Evolutionary conservation across 2,113 vertebrate species (phyloP), one percentile per base, ranked within the genome.

Genomic region (Ochotona princeps): DNA sequence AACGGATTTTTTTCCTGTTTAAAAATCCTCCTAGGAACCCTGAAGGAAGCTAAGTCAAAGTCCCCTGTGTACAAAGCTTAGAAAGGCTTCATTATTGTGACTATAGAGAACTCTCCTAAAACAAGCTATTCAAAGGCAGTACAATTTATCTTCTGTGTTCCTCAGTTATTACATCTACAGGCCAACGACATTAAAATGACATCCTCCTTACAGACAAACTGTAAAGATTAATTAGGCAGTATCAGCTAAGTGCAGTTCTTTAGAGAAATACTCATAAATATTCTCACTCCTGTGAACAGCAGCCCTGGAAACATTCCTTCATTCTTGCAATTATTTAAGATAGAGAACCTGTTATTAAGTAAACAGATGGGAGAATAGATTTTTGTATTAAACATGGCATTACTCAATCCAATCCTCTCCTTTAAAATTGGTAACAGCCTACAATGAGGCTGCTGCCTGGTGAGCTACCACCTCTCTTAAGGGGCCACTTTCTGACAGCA

Each of bases 211-310:
- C 0, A 35, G 49, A 63, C 5, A 17, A 89, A 93, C 83, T 47
- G 51, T 87, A 95, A 95, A 95, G 93, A 96, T 94, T 94, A 95
- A 96, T 94, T 94, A 95, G 87, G 73, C 1, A 11, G 70, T 51
- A 87, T 89, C 81, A 85, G 69, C 49, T 76, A 94, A 93, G 51
- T 13, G 7, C 67, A 66, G 65, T 83, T 87, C 90, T 95, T 85
- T 23, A 76, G 85, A 92, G 90, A 90, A 25, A 85, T 66, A 75
- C 17, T 89, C 13, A 87, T 75, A 82, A 74, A 91, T 83, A 87
- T 47, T 60, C 21, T 44, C n/a, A 26, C 25, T 89, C 73, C 78
- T 75, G 17, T 32, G 92, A 82, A 85, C 82, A 88, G 1, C 10
- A 61, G 17, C 69, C 61, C 93, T 92, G 38, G 74, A 89, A 85